Conservation (phyloP, 2,797 vertebrate genomes). For the Eutrigla gurnardus region DNA sequence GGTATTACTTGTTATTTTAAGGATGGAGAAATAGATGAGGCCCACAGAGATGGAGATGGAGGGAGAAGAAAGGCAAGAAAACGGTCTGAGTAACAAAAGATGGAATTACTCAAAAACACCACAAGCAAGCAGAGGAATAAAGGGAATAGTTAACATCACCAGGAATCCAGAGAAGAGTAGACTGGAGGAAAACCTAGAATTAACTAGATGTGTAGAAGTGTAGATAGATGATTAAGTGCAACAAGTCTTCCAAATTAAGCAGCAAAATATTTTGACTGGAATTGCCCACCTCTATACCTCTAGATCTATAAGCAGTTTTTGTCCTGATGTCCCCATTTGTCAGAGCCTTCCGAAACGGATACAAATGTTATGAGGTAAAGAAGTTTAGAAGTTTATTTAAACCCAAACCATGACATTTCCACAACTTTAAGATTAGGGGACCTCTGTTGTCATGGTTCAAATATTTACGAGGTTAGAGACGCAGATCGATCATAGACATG, state of each 20-base stretch:
- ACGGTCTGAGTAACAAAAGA: conserved; percentile 26
- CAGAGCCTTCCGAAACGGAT: no score
- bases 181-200: conserved; percentile 15
- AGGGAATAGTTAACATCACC: background rate
- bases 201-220: background rate
- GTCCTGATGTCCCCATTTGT: no score
- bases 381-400: background rate
- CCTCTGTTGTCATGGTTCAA: background rate
- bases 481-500: background rate
- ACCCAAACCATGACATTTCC: background rate
- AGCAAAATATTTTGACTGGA: background rate
- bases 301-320: no score
- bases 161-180: background rate
- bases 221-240: background rate
- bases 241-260: background rate
- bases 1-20: conserved; percentile 22
- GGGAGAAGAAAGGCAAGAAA: background rate
- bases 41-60: background rate
- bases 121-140: conserved; percentile 2
- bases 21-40: conserved; percentile 7
- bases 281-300: background rate
- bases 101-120: conserved; percentile 21
- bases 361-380: background rate
- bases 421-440: background rate
- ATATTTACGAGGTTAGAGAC: background rate